phyloP scores from a whole-genome alignment of 2,113 vertebrate species.

The Caloenas nicobarica region DNA sequence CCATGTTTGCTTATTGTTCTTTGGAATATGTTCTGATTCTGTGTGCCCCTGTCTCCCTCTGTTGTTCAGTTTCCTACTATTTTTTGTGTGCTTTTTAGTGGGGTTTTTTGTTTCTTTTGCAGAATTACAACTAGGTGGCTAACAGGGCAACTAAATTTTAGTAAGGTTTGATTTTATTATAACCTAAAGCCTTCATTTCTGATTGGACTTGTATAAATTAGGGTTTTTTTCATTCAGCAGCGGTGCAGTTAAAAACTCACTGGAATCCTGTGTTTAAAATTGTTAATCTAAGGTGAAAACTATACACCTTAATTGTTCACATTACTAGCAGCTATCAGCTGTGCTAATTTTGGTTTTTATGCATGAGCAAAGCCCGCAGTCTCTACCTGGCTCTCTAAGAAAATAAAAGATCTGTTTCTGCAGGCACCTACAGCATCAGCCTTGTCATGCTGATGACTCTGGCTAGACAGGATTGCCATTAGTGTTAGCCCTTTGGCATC shows the following conservation, averaged over 20 bases:
- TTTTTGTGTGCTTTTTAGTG: conserved; percentile 16
- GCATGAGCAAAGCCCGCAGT: neutral
- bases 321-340: neutral
- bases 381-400: neutral
- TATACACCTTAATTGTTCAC: neutral
- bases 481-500: neutral
- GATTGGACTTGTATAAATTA: conserved; percentile 24
- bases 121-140: conserved; percentile 30
- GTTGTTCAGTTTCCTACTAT: conserved; percentile 29
- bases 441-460: neutral
- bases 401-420: neutral
- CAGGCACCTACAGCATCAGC: neutral
- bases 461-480: neutral
- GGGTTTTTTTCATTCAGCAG: conserved; percentile 2
- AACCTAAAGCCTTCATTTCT: conserved; percentile 61
- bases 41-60: conserved; percentile 62
- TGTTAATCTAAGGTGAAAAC: neutral
- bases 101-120: neutral
- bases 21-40: neutral
- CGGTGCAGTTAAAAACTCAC: conserved; percentile 9
- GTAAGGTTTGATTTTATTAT: conserved; percentile 62
- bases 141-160: conserved; percentile 62
- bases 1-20: neutral
- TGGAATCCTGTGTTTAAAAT: conserved; percentile 1
- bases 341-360: neutral